Conservation (phyloP, 2,888 invertebrate species). For the Copidosoma aretas region DNA sequence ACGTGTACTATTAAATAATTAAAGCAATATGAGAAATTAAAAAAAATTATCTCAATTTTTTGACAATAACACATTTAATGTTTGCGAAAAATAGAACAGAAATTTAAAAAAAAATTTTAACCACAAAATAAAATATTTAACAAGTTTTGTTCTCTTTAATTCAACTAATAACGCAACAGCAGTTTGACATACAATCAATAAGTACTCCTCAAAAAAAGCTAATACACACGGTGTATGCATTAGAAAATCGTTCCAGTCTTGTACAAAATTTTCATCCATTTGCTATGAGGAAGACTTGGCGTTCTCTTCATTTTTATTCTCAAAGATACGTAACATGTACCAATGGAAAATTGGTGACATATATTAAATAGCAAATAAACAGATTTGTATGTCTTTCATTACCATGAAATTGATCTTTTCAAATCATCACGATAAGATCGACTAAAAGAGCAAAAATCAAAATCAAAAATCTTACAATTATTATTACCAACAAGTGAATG, state of each 20-base stretch:
- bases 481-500: slow-evolving; percentile 32
- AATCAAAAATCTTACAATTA: slow-evolving; percentile 27
- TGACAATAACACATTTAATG: slow-evolving; percentile 13
- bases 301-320: slow-evolving; percentile 20
- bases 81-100: slow-evolving; percentile 20
- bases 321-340: slow-evolving; percentile 28
- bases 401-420: too few relatives aligned
- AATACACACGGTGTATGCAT: slow-evolving; percentile 22
- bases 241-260: slow-evolving; percentile 38
- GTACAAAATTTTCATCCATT: slow-evolving; percentile 31
- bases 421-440: slow-evolving; percentile 28
- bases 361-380: not conserved
- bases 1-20: too few relatives aligned
- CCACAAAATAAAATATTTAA: slow-evolving; percentile 21
- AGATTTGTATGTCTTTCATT: too few relatives aligned
- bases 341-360: slow-evolving; percentile 18
- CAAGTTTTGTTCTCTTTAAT: slow-evolving; percentile 19
- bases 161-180: slow-evolving; percentile 13
- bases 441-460: slow-evolving; percentile 33
- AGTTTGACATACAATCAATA: slow-evolving; percentile 32
- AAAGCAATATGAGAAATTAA: too few relatives aligned
- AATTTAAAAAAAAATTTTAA: slow-evolving; percentile 22
- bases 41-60: slow-evolving; percentile 9
- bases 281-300: slow-evolving; percentile 37
- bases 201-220: slow-evolving; percentile 38